These are phyloP conservation scores for Silurus lanzhouensis DNA, from an alignment of 2,797 vertebrate genomes.

Conservation along the genomic window DNA sequence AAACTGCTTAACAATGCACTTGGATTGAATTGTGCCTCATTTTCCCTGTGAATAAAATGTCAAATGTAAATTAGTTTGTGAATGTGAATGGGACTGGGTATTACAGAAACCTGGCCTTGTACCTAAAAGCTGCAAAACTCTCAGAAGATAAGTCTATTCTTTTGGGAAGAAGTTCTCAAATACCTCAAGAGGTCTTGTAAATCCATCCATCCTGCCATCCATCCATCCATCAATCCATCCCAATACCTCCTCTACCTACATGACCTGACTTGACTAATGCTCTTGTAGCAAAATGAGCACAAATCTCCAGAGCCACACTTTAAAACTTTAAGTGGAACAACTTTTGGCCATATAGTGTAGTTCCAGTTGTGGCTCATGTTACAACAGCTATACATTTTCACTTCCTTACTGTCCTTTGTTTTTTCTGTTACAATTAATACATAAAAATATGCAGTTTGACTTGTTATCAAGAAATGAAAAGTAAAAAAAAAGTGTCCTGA, in stretches of 20 bases:
- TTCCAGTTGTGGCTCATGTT: neutral
- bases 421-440: neutral
- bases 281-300: too few species aligned
- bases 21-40: slow-evolving; percentile 14
- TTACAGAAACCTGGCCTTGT: slow-evolving; percentile 7
- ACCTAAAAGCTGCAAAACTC: neutral
- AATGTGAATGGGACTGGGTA: neutral
- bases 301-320: too few species aligned
- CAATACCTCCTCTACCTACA: too few species aligned
- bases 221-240: too few species aligned
- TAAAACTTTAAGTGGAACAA: too few species aligned
- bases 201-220: too few species aligned
- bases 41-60: slow-evolving; percentile 20
- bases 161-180: neutral
- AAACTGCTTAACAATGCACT: slow-evolving; percentile 29
- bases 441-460: neutral
- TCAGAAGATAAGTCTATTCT: slow-evolving; percentile 6
- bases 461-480: neutral
- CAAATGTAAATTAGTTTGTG: slow-evolving; percentile 31
- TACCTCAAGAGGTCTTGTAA: neutral
- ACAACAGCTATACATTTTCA: neutral
- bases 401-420: neutral
- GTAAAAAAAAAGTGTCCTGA: too few species aligned
- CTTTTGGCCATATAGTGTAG: too few species aligned
- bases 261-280: too few species aligned